Percentiles rank a stretch among this genome's conserved stretches.
Conservation (phyloP, 2,888 invertebrate genomes). For the Napeogenes sylphis region DNA sequence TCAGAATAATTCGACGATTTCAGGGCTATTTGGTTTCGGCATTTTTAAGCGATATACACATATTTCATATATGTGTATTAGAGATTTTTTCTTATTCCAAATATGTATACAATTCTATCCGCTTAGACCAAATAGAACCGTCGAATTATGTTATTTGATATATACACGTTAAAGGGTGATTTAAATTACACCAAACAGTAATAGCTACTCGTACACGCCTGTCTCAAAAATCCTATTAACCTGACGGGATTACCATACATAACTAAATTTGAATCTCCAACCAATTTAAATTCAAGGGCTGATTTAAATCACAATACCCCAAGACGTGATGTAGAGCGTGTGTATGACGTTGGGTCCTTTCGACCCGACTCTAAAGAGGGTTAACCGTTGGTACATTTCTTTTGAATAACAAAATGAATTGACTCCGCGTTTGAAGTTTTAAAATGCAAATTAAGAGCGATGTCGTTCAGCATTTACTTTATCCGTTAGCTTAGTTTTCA, state of each 20-base stretch:
- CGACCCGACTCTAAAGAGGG: slow-evolving; percentile 25
- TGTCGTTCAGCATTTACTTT: neutral
- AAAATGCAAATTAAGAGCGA: slow-evolving; percentile 25
- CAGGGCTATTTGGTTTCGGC: no score
- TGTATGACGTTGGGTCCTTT: slow-evolving; percentile 38
- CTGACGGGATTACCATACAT: slow-evolving; percentile 24
- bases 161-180: no score
- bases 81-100: no score
- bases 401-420: slow-evolving; percentile 20
- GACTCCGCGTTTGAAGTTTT: slow-evolving; percentile 18
- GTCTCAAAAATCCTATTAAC: slow-evolving; percentile 20
- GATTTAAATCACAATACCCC: slow-evolving; percentile 57
- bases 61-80: no score
- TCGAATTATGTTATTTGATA: no score
- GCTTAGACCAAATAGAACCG: no score
- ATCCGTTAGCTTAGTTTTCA: neutral
- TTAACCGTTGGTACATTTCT: slow-evolving; percentile 20
- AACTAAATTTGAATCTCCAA: slow-evolving; percentile 29
- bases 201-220: no score
- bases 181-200: no score
- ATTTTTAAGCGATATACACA: no score
- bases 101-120: no score
- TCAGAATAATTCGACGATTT: no score
- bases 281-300: slow-evolving; percentile 47
- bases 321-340: slow-evolving; percentile 38